phyloP scores from a whole-genome alignment of 2,113 vertebrate genomes.

The Takifugu bimaculatus region DNA sequence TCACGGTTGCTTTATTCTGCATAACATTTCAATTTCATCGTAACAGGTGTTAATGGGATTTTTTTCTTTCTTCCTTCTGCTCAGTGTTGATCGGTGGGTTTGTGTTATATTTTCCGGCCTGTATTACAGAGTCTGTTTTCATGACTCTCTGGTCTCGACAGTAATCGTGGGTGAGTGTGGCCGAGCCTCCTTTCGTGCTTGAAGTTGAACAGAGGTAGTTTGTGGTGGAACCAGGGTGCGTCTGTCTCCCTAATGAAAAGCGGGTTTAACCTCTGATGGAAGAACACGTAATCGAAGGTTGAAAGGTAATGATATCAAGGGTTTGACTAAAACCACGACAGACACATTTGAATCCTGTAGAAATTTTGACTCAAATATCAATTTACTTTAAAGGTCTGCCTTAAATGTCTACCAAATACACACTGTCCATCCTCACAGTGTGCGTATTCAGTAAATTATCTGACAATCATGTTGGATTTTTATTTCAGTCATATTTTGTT shows the following conservation, averaged over 20 bases:
- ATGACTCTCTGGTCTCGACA: constrained; percentile 20
- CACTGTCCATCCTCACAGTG: constrained; percentile 23
- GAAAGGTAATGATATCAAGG: too few relatives aligned
- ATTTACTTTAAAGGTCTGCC: constrained; percentile 4
- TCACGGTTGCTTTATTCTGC: too few relatives aligned
- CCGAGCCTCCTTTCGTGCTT: constrained; percentile 34
- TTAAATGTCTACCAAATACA: too few relatives aligned
- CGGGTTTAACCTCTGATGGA: too few relatives aligned
- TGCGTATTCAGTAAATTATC: constrained; percentile 52
- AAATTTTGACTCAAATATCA: not conserved
- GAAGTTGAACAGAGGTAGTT: constrained; percentile 37
- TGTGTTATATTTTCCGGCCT: too few relatives aligned
- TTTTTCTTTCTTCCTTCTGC: too few relatives aligned
- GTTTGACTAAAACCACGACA: not conserved
- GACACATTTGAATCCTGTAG: too few relatives aligned
- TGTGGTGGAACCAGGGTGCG: constrained; percentile 3
- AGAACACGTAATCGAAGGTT: too few relatives aligned
- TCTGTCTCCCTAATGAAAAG: too few relatives aligned
- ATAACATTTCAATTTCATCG: too few relatives aligned
- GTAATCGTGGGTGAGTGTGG: constrained; percentile 28
- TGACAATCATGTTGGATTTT: constrained; percentile 44
- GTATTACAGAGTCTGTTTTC: constrained; percentile 5
- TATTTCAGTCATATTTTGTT: not conserved
- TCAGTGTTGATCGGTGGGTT: too few relatives aligned
- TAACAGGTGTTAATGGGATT: too few relatives aligned